These are phyloP conservation scores for Muscicapa adusta DNA, from an alignment of 2,113 vertebrate genomes.

Conservation along the genomic window DNA sequence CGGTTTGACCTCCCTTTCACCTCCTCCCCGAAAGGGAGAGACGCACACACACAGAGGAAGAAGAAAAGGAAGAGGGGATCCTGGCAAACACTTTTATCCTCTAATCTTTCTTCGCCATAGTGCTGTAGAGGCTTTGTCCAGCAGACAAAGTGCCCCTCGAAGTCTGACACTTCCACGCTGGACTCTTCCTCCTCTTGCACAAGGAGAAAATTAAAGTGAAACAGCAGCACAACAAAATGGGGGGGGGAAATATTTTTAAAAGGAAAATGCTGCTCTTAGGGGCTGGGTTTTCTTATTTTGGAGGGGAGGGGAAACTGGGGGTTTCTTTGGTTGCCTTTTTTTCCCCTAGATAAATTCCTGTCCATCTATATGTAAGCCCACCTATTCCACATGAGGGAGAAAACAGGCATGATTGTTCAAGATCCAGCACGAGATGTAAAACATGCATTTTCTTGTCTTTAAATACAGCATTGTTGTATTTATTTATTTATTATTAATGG, in stretches of 20 bases:
- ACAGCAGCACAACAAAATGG: not conserved
- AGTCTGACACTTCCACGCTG: not conserved
- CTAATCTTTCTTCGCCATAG: slow-evolving; percentile 36
- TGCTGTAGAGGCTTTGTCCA: slow-evolving; percentile 5
- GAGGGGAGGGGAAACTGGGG: not conserved
- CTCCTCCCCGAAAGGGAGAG: slow-evolving; percentile 13
- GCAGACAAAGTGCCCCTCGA: slow-evolving; percentile 14
- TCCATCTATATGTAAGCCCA: not conserved
- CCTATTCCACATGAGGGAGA: not conserved
- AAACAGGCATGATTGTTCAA: not conserved
- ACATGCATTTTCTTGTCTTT: slow-evolving; percentile 32
- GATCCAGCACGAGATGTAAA: not conserved
- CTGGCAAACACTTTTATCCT: slow-evolving; percentile 27
- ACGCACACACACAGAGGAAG: not conserved
- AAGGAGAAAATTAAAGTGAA: not conserved
- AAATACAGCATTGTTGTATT: slow-evolving; percentile 37
- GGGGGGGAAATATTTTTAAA: accelerated
- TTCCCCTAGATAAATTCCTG: not conserved
- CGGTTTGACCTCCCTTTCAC: slow-evolving; percentile 59
- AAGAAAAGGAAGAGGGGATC: slow-evolving; percentile 3
- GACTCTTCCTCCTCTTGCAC: not conserved
- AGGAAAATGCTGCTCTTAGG: not conserved
- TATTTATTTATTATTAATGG: slow-evolving; percentile 41
- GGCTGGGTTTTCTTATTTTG: not conserved
- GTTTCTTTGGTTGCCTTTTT: not conserved